phyloP scores from a whole-genome alignment of 2,797 vertebrate genomes.

The Amblyopsis hoosieri region DNA sequence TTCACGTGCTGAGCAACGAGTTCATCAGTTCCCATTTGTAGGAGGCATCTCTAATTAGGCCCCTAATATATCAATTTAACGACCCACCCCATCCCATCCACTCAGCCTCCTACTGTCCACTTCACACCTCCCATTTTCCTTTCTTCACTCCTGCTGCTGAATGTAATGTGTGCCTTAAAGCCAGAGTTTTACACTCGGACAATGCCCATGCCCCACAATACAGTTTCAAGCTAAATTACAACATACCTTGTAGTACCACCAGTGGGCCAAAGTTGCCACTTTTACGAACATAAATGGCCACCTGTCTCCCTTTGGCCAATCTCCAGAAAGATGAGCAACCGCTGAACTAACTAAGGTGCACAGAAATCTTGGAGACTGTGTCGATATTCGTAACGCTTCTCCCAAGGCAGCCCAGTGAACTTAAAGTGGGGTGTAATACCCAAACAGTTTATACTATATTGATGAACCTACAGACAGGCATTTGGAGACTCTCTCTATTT shows the following conservation, averaged over 20 bases:
- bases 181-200: background rate
- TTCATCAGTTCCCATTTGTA: slow-evolving; percentile 82
- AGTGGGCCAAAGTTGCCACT: no score
- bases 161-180: slow-evolving; percentile 50
- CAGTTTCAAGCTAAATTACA: no score
- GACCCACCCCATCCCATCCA: slow-evolving; percentile 54
- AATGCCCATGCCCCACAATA: background rate
- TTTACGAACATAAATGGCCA: slow-evolving; percentile 28
- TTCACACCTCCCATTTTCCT: slow-evolving; percentile 18
- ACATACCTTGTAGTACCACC: no score
- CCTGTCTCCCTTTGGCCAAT: background rate
- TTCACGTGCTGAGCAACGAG: slow-evolving; percentile 69
- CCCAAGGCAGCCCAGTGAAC: no score
- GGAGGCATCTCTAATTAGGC: slow-evolving; percentile 80
- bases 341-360: no score
- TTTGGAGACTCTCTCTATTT: background rate
- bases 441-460: no score
- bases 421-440: no score
- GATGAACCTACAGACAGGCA: no score
- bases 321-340: no score
- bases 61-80: slow-evolving; percentile 81
- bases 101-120: slow-evolving; percentile 14
- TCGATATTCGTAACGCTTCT: no score
- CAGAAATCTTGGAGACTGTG: no score
- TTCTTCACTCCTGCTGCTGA: slow-evolving; percentile 48